Percentiles rank a stretch among this genome's conserved stretches.
phyloP scores from a whole-genome alignment of 2,888 invertebrate species.

The Dorcus parallelipipedus region DNA sequence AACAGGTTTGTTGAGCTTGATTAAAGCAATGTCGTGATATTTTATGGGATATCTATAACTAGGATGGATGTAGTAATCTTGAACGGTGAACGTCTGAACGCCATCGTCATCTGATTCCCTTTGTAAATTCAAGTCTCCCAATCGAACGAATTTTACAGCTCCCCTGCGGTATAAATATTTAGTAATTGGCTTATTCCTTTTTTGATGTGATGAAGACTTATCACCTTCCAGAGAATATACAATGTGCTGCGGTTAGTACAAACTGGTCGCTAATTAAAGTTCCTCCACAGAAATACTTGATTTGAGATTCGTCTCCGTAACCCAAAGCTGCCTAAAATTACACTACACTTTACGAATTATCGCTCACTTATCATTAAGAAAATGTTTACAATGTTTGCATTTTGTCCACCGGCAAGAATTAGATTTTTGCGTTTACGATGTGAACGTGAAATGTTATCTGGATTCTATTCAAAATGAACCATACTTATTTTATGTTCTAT shows the following conservation, averaged over 20 bases:
- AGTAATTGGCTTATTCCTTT: too few relatives aligned
- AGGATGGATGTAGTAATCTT: conserved; percentile 45
- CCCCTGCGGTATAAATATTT: neutral
- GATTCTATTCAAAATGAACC: too few relatives aligned
- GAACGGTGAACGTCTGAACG: conserved; percentile 30
- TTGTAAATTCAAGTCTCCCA: neutral
- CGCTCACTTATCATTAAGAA: too few relatives aligned
- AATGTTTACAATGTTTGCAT: too few relatives aligned
- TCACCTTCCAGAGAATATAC: conserved; percentile 32
- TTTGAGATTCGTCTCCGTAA: neutral
- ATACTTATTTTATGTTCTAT: too few relatives aligned
- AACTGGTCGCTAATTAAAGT: conserved; percentile 59
- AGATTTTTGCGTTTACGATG: too few relatives aligned
- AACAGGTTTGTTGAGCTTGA: conserved; percentile 45
- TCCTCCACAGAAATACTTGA: conserved; percentile 55
- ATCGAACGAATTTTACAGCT: conserved; percentile 16
- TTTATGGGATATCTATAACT: conserved; percentile 43
- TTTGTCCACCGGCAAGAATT: too few relatives aligned
- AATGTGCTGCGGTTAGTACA: conserved; percentile 66
- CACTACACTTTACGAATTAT: too few relatives aligned
- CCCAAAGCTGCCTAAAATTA: neutral
- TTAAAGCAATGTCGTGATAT: conserved; percentile 55
- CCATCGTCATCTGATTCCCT: neutral
- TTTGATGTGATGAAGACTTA: too few relatives aligned
- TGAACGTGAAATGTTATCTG: too few relatives aligned